These are phyloP conservation scores for Neodiprion lecontei DNA, from an alignment of 1,140 invertebrate genomes.

Conservation along the genomic window DNA sequence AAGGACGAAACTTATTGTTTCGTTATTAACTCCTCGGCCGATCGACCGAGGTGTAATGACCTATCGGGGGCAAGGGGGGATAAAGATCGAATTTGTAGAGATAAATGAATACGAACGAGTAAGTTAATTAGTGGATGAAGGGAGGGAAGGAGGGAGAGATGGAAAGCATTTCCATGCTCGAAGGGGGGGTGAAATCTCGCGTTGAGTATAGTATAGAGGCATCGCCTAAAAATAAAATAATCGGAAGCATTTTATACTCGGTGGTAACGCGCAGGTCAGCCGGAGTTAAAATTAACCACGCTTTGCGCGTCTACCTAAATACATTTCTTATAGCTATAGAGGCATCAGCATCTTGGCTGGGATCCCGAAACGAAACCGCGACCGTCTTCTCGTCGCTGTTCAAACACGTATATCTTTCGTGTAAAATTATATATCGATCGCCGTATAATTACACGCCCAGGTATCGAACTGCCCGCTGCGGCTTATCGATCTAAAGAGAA, in stretches of 20 bases:
- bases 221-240: conserved; percentile 60
- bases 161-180: neutral
- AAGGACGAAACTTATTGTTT: neutral
- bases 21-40: neutral
- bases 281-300: conserved; percentile 57
- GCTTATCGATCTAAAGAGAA: too few species aligned
- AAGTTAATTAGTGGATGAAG: too few species aligned
- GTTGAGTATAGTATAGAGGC: neutral
- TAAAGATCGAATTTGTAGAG: too few species aligned
- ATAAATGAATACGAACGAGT: too few species aligned
- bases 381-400: neutral
- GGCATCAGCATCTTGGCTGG: conserved; percentile 42
- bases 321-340: conserved; percentile 50
- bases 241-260: conserved; percentile 56
- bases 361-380: conserved; percentile 33
- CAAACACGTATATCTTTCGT: neutral
- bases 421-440: conserved; percentile 25
- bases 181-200: too few species aligned
- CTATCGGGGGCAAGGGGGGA: neutral
- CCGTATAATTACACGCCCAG: conserved; percentile 12
- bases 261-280: conserved; percentile 52
- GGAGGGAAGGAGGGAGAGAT: neutral
- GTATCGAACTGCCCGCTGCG: too few species aligned
- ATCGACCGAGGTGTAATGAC: neutral
- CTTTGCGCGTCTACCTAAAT: conserved; percentile 59